Base-by-base conservation (phyloP, 2,797 vertebrate species). In the Phaenicophaeus curvirostris region DNA sequence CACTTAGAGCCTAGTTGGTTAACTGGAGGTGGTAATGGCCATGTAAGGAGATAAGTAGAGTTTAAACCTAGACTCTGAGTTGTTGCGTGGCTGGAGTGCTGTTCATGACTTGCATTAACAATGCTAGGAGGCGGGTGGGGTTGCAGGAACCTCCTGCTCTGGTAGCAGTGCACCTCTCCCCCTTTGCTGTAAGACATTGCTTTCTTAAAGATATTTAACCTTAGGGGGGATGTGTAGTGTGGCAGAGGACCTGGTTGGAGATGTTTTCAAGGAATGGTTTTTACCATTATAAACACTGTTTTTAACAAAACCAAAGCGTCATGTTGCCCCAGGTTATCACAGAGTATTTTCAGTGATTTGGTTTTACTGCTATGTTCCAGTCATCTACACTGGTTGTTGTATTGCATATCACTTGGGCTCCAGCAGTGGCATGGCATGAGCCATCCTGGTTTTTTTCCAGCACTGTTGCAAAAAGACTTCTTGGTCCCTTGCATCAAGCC, bases 111-210 rank as follows among this genome's bases (percentile, higher is more conserved):
- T 69, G 25, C 19, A 14, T 13, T 12, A 37, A 20, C 8, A 42
- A 21, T 15, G 31, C 31, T 80, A n/a, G 17, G 53, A 51, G 8
- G 27, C 30, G 31, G 33, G 20, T 51, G 72, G 8, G 13, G 39
- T 54, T 55, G 30, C 7, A 55, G 39, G n/a, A 35, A 9, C 1
- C 11, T 75, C 37, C 42, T 68, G 33, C 46, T 82, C 28, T 71
- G 20, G 16, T 12, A 65, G 33, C 13, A 15, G 27, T 44, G 84
- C 13, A 42, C 24, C 11, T 59, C 24, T n/a, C 12, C 9, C 3
- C 1, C 13, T 51, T 24, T 48, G 5, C 15, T 48, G 7, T 3
- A 27, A 23, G 44, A 33, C 66, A 8, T 33, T 0, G 5, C 9
- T 39, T 19, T 10, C 8, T 61, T 11, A 19, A 9, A 69, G 19